Evolutionary conservation across 2,888 invertebrate species (phyloP).

Genomic region (Amblyjoppa fuscipennis): DNA sequence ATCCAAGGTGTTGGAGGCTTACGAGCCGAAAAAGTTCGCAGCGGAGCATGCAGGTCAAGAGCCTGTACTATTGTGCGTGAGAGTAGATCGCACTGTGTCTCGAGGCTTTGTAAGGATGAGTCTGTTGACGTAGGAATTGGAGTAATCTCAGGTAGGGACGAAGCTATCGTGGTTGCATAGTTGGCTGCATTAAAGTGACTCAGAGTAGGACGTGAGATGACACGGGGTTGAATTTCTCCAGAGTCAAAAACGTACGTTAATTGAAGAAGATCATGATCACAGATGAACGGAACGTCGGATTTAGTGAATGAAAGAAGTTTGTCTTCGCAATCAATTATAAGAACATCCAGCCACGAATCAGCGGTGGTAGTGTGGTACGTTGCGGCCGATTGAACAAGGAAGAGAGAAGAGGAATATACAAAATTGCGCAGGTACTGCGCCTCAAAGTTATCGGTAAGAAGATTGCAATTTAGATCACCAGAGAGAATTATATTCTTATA

Average conservation of each 20-base stretch:
- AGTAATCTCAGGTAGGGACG: too few relatives aligned
- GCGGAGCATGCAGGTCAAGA: too few relatives aligned
- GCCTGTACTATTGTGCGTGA: too few relatives aligned
- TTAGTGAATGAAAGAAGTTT: slow-evolving; percentile 12
- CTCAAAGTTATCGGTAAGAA: background rate
- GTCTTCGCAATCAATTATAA: slow-evolving; percentile 1
- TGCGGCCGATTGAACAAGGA: background rate
- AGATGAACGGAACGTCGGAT: slow-evolving; percentile 25
- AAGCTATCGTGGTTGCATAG: too few relatives aligned
- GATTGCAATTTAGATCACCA: slow-evolving; percentile 16
- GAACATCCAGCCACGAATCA: slow-evolving; percentile 19
- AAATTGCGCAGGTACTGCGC: background rate
- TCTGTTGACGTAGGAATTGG: too few relatives aligned
- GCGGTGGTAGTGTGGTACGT: background rate
- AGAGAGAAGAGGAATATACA: background rate
- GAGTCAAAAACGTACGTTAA: too few relatives aligned
- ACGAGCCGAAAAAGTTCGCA: too few relatives aligned
- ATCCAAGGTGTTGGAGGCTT: slow-evolving; percentile 13
- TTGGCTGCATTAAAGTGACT: too few relatives aligned
- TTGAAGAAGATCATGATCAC: background rate
- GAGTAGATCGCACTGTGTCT: too few relatives aligned
- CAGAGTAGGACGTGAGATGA: too few relatives aligned
- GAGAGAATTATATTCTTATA: slow-evolving; percentile 13
- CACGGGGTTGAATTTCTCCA: too few relatives aligned
- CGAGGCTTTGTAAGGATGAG: too few relatives aligned